These are phyloP conservation scores for Xenopus laevis DNA, from an alignment of 2,113 vertebrate species.

Conservation along the genomic window DNA sequence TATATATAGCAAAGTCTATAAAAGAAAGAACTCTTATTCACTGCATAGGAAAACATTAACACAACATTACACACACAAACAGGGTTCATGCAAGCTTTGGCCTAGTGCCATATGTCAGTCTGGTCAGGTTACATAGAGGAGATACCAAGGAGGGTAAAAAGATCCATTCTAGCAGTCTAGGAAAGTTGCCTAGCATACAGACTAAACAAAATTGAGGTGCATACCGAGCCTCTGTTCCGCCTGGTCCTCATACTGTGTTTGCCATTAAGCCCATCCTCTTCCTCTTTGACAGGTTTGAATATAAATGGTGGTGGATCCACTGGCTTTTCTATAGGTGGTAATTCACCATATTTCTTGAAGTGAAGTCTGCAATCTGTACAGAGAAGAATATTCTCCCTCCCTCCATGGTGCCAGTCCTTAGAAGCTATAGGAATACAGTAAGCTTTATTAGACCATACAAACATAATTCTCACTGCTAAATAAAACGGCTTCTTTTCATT, in stretches of 20 bases:
- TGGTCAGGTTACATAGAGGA: too few relatives aligned
- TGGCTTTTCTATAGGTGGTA: constrained; percentile 96
- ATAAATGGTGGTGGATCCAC: constrained; percentile 98
- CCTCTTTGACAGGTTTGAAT: constrained; percentile 99
- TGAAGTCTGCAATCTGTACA: constrained; percentile 96
- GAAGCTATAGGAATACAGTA: constrained; percentile 69
- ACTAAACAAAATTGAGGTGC: constrained; percentile 24
- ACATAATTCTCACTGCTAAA: background rate
- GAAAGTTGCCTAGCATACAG: too few relatives aligned
- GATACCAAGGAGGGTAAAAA: too few relatives aligned
- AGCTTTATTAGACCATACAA: background rate
- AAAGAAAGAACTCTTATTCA: background rate
- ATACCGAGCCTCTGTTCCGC: constrained; percentile 93
- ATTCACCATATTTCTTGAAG: constrained; percentile 99
- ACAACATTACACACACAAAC: too few relatives aligned
- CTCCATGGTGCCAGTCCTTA: constrained; percentile 99
- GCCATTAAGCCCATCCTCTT: constrained; percentile 94
- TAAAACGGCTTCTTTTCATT: too few relatives aligned
- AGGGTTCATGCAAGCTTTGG: too few relatives aligned
- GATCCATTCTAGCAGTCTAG: too few relatives aligned
- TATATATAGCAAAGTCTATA: background rate
- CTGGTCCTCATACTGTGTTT: constrained; percentile 99
- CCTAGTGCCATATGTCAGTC: too few relatives aligned
- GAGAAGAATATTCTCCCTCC: constrained; percentile 92
- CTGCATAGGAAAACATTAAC: too few relatives aligned